A percentile compares a stretch with the other conserved stretches of the same genome.
Conservation (phyloP, 2,888 invertebrate species). For the Eurytoma adleriae region DNA sequence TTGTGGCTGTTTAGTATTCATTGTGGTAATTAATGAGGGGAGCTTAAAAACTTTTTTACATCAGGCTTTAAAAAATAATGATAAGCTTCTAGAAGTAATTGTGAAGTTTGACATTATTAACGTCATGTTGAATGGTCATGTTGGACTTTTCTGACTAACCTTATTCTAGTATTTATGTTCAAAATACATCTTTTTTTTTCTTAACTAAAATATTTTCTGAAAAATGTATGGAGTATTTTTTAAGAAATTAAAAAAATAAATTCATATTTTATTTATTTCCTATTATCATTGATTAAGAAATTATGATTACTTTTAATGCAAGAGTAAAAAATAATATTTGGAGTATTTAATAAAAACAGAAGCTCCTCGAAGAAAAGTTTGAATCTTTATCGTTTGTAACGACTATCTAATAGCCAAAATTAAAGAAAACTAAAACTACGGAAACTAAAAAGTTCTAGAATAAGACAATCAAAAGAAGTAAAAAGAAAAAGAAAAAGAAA, state of each 20-base stretch:
- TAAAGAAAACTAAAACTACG: background rate
- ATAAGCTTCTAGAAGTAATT: background rate
- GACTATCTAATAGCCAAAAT: background rate
- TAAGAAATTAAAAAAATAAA: no score
- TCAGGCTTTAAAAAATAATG: no score
- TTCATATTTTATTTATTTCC: no score
- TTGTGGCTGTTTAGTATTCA: no score
- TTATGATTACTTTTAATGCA: background rate
- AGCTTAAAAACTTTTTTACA: no score
- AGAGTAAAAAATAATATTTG: background rate
- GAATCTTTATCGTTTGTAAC: background rate
- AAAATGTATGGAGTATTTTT: no score
- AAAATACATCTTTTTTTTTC: no score
- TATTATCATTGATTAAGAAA: no score
- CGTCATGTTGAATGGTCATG: background rate
- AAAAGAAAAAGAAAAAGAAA: constrained; percentile 10
- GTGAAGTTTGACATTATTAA: background rate
- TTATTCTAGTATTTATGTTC: background rate
- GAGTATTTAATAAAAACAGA: background rate
- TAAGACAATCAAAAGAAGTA: background rate
- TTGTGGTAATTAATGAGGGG: no score
- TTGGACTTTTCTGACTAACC: no score
- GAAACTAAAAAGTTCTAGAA: background rate
- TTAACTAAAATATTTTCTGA: no score
- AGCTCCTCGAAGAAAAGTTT: background rate